A percentile compares a stretch with the other conserved stretches of the same genome.
Conservation (phyloP, 2,113 vertebrate species). For the Urocynchramus pylzowi region DNA sequence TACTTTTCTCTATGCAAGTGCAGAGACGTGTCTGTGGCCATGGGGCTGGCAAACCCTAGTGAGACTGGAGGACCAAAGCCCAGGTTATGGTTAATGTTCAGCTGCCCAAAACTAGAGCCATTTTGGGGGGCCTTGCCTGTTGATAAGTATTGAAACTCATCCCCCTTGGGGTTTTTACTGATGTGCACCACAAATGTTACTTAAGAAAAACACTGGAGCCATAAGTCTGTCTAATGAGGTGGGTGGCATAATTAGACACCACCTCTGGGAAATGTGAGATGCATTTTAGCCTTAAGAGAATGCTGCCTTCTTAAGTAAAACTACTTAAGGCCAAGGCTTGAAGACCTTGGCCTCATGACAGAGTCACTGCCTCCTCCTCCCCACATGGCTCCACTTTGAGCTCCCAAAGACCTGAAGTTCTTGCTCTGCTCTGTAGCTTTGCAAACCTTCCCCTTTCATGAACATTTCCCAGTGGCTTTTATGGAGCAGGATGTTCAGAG, state of each 20-base stretch:
- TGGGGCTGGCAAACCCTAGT: background rate
- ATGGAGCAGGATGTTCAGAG: background rate
- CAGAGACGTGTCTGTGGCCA: background rate
- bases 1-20: background rate
- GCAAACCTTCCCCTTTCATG: background rate
- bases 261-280: background rate
- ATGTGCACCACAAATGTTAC: background rate
- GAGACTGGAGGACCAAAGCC: background rate
- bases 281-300: background rate
- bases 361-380: background rate
- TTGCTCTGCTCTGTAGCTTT: background rate
- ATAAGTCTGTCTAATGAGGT: background rate
- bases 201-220: background rate
- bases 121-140: background rate
- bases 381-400: fast-evolving
- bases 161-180: background rate
- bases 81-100: background rate
- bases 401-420: background rate
- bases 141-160: background rate
- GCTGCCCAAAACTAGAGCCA: background rate
- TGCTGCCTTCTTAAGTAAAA: background rate
- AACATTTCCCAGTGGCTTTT: fast-evolving
- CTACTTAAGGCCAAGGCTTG: background rate
- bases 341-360: background rate
- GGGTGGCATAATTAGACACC: background rate